Percentiles rank a stretch among this genome's conserved stretches.
Evolutionary conservation across 2,888 invertebrate species (phyloP).

Genomic region (Athrips mouffetella): DNA sequence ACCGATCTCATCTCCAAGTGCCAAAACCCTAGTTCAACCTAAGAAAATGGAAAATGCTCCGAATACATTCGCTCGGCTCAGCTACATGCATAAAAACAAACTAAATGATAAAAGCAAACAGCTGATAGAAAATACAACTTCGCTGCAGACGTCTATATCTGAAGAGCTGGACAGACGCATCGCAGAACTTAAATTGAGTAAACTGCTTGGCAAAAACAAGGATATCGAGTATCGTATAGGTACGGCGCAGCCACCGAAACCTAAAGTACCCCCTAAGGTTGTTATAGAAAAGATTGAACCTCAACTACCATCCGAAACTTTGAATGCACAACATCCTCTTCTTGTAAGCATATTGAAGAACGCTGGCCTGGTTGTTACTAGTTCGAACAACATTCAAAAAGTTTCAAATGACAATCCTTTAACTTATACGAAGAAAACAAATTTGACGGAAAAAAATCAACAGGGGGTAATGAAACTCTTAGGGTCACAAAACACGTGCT

Average conservation of each 20-base stretch:
- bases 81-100: slow-evolving; percentile 64
- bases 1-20: slow-evolving; percentile 36
- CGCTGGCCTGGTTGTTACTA: not conserved
- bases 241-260: no score
- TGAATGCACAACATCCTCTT: slow-evolving; percentile 19
- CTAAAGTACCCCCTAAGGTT: slow-evolving; percentile 4
- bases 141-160: slow-evolving; percentile 13
- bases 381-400: no score
- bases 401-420: no score
- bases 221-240: no score
- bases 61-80: slow-evolving; percentile 65
- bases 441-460: not conserved
- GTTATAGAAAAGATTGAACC: slow-evolving; percentile 14
- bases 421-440: not conserved
- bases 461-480: no score
- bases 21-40: slow-evolving; percentile 43
- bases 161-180: slow-evolving; percentile 23
- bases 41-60: slow-evolving; percentile 55
- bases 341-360: slow-evolving; percentile 24
- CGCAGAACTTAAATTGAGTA: slow-evolving; percentile 22
- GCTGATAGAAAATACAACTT: slow-evolving; percentile 15
- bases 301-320: not conserved
- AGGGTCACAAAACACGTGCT: no score
- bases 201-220: no score
- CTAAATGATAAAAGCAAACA: slow-evolving; percentile 46